phyloP scores from a whole-genome alignment of 2,888 invertebrate species.

The Omphaloscelis lunosa region DNA sequence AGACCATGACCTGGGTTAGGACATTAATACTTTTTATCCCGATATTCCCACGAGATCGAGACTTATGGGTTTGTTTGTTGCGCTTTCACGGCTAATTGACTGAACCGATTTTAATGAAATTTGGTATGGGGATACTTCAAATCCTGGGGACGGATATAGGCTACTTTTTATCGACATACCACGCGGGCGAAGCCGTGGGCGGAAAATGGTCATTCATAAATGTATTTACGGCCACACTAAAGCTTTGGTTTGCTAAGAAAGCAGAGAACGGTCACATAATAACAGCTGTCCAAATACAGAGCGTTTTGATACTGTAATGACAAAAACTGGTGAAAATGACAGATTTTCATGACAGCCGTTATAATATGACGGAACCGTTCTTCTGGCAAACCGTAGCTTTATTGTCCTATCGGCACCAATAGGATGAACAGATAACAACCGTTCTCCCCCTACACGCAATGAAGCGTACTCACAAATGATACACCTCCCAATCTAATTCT shows the following conservation, averaged over 20 bases:
- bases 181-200: too few relatives aligned
- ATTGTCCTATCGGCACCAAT: conserved; percentile 3
- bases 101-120: too few relatives aligned
- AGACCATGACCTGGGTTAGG: too few relatives aligned
- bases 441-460: conserved; percentile 6
- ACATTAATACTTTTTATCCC: too few relatives aligned
- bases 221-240: too few relatives aligned
- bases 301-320: neutral
- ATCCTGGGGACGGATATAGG: too few relatives aligned
- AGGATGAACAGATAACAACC: conserved; percentile 22
- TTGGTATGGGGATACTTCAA: too few relatives aligned
- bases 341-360: neutral
- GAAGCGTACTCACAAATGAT: conserved; percentile 29
- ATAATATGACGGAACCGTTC: neutral
- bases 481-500: conserved; percentile 42
- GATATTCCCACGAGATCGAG: too few relatives aligned
- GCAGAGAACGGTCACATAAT: neutral
- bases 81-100: too few relatives aligned
- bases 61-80: too few relatives aligned
- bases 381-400: neutral
- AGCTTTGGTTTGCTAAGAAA: neutral
- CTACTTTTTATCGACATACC: too few relatives aligned
- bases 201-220: too few relatives aligned
- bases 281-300: neutral
- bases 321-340: neutral